Percentiles rank a stretch among this genome's conserved stretches.
Conservation (phyloP, 1,140 invertebrate genomes). For the Scaptomyza montana region DNA sequence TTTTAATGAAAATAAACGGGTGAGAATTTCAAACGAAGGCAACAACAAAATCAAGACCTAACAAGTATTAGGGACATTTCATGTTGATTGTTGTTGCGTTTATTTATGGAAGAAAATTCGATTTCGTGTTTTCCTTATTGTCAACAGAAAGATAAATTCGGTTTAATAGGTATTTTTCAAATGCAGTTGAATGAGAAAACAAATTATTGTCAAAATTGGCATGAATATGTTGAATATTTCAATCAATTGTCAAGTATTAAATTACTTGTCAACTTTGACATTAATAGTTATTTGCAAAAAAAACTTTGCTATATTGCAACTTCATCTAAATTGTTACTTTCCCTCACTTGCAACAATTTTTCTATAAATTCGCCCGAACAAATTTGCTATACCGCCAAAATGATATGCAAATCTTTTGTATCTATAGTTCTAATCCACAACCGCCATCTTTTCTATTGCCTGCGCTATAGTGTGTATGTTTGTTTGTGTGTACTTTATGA, state of each 20-base stretch:
- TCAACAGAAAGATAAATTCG: too few relatives aligned
- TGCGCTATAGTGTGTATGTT: background rate
- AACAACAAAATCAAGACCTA: background rate
- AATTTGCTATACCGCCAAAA: constrained; percentile 17
- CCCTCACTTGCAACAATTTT: background rate
- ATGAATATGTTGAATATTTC: too few relatives aligned
- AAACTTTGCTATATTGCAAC: too few relatives aligned
- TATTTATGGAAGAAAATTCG: background rate
- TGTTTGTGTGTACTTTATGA: background rate
- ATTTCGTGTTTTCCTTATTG: background rate
- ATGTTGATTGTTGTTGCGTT: background rate
- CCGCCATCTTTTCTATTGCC: background rate
- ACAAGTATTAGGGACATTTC: background rate
- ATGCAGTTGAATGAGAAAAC: too few relatives aligned
- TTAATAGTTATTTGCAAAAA: too few relatives aligned
- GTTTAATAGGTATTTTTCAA: too few relatives aligned
- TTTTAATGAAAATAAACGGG: background rate
- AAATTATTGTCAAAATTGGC: too few relatives aligned
- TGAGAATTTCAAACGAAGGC: background rate
- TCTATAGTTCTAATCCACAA: constrained; percentile 5
- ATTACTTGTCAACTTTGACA: too few relatives aligned
- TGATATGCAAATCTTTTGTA: constrained; percentile 39
- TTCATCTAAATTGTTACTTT: background rate
- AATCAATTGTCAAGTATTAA: too few relatives aligned
- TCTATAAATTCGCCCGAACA: background rate